A percentile compares a stretch with the other conserved stretches of the same genome.
Evolutionary conservation across 1,140 invertebrate species (phyloP).

Genomic region (Plutomurus gul): DNA sequence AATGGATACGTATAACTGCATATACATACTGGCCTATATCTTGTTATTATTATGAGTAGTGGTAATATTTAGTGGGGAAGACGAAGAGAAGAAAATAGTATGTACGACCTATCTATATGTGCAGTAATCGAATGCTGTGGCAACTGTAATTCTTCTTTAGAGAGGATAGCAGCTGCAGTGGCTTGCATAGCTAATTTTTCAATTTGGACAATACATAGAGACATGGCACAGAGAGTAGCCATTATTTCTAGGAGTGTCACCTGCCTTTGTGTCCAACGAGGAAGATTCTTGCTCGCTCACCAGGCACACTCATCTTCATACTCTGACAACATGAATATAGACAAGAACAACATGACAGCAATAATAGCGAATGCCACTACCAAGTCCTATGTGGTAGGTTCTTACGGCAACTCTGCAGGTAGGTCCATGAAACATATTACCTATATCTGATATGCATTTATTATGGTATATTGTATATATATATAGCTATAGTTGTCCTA

Average conservation of each 20-base stretch:
- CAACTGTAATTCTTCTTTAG: neutral
- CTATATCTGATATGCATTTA: too few species aligned
- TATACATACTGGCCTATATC: too few species aligned
- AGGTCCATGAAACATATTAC: too few species aligned
- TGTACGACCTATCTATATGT: neutral
- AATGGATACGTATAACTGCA: too few species aligned
- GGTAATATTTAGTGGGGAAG: too few species aligned
- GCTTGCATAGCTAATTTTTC: constrained; percentile 36
- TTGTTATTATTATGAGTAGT: too few species aligned
- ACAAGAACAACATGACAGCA: constrained; percentile 16
- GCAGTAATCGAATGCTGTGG: neutral
- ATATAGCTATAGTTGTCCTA: too few species aligned
- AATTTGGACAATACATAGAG: constrained; percentile 9
- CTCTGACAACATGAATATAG: neutral
- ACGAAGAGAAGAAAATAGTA: neutral
- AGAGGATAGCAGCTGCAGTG: neutral
- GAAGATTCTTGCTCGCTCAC: neutral
- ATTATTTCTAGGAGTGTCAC: constrained; percentile 36
- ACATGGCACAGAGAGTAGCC: neutral
- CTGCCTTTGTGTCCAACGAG: neutral
- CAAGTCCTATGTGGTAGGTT: too few species aligned
- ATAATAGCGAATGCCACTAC: too few species aligned
- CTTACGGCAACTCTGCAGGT: too few species aligned
- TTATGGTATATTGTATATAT: too few species aligned
- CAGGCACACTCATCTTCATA: neutral